Evolutionary conservation across 1,140 invertebrate genomes (phyloP).

Genomic region (Platyura marginata): DNA sequence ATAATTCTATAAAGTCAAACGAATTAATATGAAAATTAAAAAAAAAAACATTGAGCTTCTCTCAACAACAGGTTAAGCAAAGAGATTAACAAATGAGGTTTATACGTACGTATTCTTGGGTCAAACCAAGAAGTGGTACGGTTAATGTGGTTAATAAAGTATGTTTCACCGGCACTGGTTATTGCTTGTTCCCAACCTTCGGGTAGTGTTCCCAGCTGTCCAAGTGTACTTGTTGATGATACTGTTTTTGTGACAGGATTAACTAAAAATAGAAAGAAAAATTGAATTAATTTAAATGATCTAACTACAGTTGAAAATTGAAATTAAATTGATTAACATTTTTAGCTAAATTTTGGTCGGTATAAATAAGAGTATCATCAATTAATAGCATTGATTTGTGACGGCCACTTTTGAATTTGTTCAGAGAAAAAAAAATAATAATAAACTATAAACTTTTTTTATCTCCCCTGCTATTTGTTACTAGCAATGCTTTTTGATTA

Average conservation of each 20-base stretch:
- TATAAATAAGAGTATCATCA: background rate
- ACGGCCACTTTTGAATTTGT: too few relatives aligned
- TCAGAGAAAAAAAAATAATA: too few relatives aligned
- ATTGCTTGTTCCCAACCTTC: constrained; percentile 92
- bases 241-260: constrained; percentile 15
- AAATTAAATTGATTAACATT: background rate
- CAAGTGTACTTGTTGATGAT: constrained; percentile 14
- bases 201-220: constrained; percentile 61
- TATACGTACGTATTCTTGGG: constrained; percentile 79
- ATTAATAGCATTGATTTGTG: too few relatives aligned
- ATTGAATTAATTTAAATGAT: too few relatives aligned
- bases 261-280: background rate
- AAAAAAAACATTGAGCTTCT: background rate
- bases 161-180: constrained; percentile 84
- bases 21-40: too few relatives aligned
- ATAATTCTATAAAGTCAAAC: too few relatives aligned
- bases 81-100: too few relatives aligned
- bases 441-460: too few relatives aligned
- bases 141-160: constrained; percentile 93
- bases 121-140: constrained; percentile 95
- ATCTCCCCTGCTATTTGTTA: too few relatives aligned
- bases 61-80: too few relatives aligned
- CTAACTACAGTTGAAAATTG: too few relatives aligned
- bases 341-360: background rate
- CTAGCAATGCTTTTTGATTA: too few relatives aligned